Percentiles rank a stretch among this genome's conserved stretches.
Evolutionary conservation across 2,888 invertebrate genomes (phyloP).

Genomic region (Drosophila lacicola): DNA sequence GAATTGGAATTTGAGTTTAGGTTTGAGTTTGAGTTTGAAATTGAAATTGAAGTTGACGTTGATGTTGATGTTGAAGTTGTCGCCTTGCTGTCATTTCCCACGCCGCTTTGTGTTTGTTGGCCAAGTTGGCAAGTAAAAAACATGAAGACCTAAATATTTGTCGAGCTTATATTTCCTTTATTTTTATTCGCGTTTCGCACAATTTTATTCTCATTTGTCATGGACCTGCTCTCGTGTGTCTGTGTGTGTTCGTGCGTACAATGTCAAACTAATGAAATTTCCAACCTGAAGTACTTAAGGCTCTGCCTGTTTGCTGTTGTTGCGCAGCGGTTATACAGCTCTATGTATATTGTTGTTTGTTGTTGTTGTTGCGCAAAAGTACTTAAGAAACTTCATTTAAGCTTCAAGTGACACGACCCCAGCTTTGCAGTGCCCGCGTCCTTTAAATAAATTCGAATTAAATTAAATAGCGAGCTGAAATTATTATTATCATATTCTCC

Average conservation of each 20-base stretch:
- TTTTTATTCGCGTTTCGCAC: slow-evolving; percentile 27
- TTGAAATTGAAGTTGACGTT: slow-evolving; percentile 37
- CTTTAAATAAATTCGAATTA: slow-evolving; percentile 66
- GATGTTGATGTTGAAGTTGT: slow-evolving; percentile 24
- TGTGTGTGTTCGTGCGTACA: slow-evolving; percentile 62
- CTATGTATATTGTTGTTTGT: slow-evolving; percentile 13
- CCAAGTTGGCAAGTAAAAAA: slow-evolving; percentile 36
- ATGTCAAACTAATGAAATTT: slow-evolving; percentile 78
- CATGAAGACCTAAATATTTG: slow-evolving; percentile 37
- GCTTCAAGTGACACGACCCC: slow-evolving; percentile 62
- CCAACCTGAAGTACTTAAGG: slow-evolving; percentile 68
- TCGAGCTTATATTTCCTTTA: slow-evolving; percentile 29
- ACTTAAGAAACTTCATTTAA: slow-evolving; percentile 79
- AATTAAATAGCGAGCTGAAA: slow-evolving; percentile 65
- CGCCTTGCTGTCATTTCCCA: slow-evolving; percentile 46
- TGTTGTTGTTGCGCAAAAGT: slow-evolving; percentile 64
- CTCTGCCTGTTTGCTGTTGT: slow-evolving; percentile 28
- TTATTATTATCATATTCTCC: slow-evolving; percentile 45
- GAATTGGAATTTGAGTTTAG: slow-evolving; percentile 35
- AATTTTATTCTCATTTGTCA: slow-evolving; percentile 37
- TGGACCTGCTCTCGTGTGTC: slow-evolving; percentile 54
- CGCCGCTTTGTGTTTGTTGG: slow-evolving; percentile 42
- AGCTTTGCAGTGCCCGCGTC: slow-evolving; percentile 10
- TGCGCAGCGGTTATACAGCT: slow-evolving; percentile 9
- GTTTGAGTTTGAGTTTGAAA: slow-evolving; percentile 20